Conservation (phyloP, 2,888 invertebrate genomes). For the Melinaea menophilus region DNA sequence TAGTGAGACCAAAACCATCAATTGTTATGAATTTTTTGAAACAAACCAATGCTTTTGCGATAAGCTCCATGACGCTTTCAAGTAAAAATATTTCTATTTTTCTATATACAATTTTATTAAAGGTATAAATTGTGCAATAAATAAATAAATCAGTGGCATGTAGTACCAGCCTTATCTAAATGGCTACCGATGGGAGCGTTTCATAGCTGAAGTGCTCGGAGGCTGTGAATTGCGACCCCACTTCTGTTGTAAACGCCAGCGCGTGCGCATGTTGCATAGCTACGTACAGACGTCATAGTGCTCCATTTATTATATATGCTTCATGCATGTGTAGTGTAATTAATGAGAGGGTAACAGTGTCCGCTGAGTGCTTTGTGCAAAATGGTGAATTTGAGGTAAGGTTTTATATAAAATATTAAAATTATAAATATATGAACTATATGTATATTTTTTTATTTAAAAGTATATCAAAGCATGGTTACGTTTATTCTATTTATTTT, state of each 20-base stretch:
- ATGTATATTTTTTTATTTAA: conserved; percentile 12
- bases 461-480: too few relatives aligned
- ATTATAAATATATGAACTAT: conserved; percentile 37
- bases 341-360: conserved; percentile 40
- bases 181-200: conserved; percentile 40
- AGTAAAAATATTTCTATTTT: too few relatives aligned
- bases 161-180: conserved; percentile 33
- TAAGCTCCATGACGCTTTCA: too few relatives aligned
- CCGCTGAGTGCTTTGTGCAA: conserved; percentile 49
- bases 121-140: too few relatives aligned
- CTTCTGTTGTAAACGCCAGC: conserved; percentile 50
- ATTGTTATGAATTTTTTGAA: background rate
- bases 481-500: too few relatives aligned
- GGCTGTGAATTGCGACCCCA: conserved; percentile 47
- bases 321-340: conserved; percentile 37
- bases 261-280: conserved; percentile 44
- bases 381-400: conserved; percentile 70
- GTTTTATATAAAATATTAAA: too few relatives aligned
- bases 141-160: background rate
- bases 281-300: conserved; percentile 19
- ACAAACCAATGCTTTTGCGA: too few relatives aligned
- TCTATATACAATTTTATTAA: too few relatives aligned
- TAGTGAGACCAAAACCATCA: background rate
- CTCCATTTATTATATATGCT: conserved; percentile 14
- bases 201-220: conserved; percentile 60